Base-by-base conservation (phyloP, 92 coral and sea anemone species). In the Epizoanthus ramosus region DNA sequence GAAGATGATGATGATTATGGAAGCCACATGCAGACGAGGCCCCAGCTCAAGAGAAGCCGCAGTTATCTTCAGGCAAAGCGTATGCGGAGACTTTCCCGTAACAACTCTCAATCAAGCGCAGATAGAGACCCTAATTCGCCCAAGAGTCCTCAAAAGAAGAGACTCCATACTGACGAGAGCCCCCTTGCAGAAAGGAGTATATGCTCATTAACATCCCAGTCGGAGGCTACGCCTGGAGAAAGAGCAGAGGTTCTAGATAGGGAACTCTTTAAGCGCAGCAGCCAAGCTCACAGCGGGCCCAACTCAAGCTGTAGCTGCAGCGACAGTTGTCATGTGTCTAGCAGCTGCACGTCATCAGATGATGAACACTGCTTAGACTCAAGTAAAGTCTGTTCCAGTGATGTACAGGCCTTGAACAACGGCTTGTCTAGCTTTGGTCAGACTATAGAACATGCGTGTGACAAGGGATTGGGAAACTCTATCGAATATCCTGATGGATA, bases 311-410 rank as follows among this genome's bases (percentile, higher is more conserved):
- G 82, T 57, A 63, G 83, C 37, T 85, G 92, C 50, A 88, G 87
- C 14, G 84, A 88, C 57, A 88, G 92, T 13, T 88, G 89, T 4
- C 89, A 89, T 60, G 89, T 85, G 3, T 80, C 92, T 6, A 86
- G 86, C 68, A 89, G 92, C 89, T 89, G 92, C 39, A 85, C 84
- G 31, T 89, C 92, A 1, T 87, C 88, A 18, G 89, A 80, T 22
- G 90, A 87, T 5, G 88, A 88, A 60, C 47, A 60, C 35, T 59
- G 73, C 54, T 60, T 50, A 23, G 83, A 72, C 9, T 2, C 80
- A 3, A 70, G 45, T 65, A 35, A 72, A 23, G 56, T 41, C 47
- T 68, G 79, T 8, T 85, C 87, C 80, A 73, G 41, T 85, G 80
- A 50, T 13, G 37, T 61, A 19, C 41, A 61, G 41, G 14, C 82